Percentiles rank a stretch among this genome's conserved stretches.
Evolutionary conservation across 2,113 vertebrate species (phyloP).

Genomic region (Apistogramma diplotaenia): DNA sequence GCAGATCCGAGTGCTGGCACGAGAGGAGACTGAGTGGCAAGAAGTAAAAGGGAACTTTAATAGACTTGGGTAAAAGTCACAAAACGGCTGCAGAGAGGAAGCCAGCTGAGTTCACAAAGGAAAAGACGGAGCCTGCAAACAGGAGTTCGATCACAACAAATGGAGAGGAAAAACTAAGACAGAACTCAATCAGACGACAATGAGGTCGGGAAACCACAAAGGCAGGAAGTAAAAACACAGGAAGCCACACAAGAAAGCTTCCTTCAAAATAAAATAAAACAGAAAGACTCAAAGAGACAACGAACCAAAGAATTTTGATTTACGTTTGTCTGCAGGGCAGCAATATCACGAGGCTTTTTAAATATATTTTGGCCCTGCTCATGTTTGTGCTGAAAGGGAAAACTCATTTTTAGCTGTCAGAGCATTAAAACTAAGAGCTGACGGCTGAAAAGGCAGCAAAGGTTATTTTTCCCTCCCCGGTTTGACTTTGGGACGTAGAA

Average conservation of each 20-base stretch:
- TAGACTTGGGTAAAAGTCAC: background rate
- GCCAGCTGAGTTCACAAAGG: background rate
- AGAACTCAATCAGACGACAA: background rate
- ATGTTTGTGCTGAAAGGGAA: background rate
- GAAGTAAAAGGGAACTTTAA: background rate
- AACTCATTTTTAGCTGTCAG: slow-evolving; percentile 5
- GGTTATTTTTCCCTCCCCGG: background rate
- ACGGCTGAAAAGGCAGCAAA: slow-evolving; percentile 5
- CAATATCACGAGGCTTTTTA: background rate
- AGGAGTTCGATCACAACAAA: background rate
- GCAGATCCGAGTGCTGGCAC: background rate
- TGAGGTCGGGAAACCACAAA: background rate
- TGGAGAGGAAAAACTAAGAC: background rate
- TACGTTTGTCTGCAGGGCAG: background rate
- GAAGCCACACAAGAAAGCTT: accelerated
- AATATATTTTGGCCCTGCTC: background rate
- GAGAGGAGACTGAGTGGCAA: background rate
- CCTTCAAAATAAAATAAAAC: background rate
- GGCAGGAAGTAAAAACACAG: background rate
- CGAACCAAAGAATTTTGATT: background rate
- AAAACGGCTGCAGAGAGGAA: background rate
- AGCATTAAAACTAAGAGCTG: background rate
- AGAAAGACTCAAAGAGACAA: background rate
- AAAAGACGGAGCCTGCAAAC: background rate
- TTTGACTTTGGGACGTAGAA: slow-evolving; percentile 4